Conservation (phyloP, 1,140 invertebrate genomes). For the Sipha flava region DNA sequence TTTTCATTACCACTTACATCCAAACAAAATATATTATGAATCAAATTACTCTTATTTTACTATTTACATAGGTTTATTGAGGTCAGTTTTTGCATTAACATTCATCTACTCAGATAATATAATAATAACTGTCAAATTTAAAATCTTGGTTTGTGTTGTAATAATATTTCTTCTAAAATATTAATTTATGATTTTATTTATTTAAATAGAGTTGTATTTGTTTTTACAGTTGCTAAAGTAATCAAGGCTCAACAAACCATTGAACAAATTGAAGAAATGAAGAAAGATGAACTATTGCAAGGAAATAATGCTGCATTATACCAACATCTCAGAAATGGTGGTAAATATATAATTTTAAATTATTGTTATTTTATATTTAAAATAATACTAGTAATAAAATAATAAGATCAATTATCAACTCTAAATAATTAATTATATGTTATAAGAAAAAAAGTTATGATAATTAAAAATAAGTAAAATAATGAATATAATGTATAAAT, state of each 20-base stretch:
- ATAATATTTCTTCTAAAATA: background rate
- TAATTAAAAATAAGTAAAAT: no score
- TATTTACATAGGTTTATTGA: conserved; percentile 13
- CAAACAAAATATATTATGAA: background rate
- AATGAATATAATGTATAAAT: no score
- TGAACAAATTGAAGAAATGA: conserved; percentile 39
- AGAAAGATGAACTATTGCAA: conserved; percentile 33
- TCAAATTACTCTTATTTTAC: background rate
- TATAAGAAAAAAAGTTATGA: no score
- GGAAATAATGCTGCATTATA: conserved; percentile 29
- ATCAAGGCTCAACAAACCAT: conserved; percentile 39
- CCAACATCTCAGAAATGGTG: conserved; percentile 12
- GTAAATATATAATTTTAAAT: conserved; percentile 7
- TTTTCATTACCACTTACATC: background rate
- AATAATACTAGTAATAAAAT: no score
- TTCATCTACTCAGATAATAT: background rate
- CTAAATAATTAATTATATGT: no score
- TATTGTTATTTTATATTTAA: background rate
- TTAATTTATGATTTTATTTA: background rate
- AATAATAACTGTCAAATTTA: background rate
- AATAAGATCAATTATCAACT: no score
- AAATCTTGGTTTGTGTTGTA: background rate
- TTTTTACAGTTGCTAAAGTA: conserved; percentile 27
- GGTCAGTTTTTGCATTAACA: background rate
- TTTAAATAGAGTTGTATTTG: background rate